Evolutionary conservation across 2,113 vertebrate species (phyloP), one percentile per base, ranked within the genome.

Genomic region (Mesoclemmys tuberculata): DNA sequence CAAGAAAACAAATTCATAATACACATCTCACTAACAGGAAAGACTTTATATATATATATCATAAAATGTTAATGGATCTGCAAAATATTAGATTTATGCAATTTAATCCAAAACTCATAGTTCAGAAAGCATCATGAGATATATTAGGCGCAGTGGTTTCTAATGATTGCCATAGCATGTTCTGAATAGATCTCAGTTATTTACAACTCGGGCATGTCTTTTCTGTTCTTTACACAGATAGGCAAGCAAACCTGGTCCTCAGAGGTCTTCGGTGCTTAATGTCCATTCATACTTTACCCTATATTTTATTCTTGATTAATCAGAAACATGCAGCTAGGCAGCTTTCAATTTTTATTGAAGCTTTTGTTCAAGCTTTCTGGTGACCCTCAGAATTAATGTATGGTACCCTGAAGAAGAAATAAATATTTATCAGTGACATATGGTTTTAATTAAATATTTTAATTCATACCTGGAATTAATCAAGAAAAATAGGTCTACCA

Each of bases 341-440:
- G 49, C 54, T 89, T 75, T 90, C 74, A 11, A 84, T 91, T 31
- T 84, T 96, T 49, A 86, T 84, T 96, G 90, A 93, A 44, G 38
- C 55, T 91, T 88, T 87, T 82, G 84, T 48, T 54, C 58, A 44
- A 92, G 84, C 93, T 94, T 96, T 94, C 88, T 82, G 85, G 89
- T 82, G 82, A 89, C 87, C 86, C 94, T 97, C 68, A 84, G 80
- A 89, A 79, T 96, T 95, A 95, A 95, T 95, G 96, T 90, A 96
- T 92, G 93, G 93, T 84, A 48, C 94, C 58, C 94, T 89, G 27
- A 95, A 93, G 93, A 88, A 94, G 82, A 95, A 94, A 94, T 94
- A 96, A 96, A 97, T 96, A 93, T 96, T 96, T 95, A 95, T 71
- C 19, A 95, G 94, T 51, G 89, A 77, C 64, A 90, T 85, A 13